Percentiles rank a stretch among this genome's conserved stretches.
These are phyloP conservation scores for Palythoa caribaeorum DNA, from an alignment of 92 coral and sea anemone species.

Conservation along the genomic window DNA sequence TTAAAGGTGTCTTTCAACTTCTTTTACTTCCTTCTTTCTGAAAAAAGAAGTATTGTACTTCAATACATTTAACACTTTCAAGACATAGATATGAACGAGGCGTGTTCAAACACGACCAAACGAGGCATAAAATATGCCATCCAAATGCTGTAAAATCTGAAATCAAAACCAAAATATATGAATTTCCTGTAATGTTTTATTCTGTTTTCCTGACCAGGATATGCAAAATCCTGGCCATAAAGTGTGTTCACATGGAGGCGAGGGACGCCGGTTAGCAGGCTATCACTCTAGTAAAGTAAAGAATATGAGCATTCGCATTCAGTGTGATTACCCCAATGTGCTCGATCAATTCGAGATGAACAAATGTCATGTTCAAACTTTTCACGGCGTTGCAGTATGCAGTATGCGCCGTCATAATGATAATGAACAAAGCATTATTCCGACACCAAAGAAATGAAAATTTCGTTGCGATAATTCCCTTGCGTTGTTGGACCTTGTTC, in stretches of 20 bases:
- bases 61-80: constrained; percentile 6
- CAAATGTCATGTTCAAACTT: constrained; percentile 55
- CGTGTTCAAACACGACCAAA: constrained; percentile 9
- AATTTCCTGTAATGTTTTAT: constrained; percentile 53
- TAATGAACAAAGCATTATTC: constrained; percentile 55
- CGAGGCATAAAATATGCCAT: constrained; percentile 8
- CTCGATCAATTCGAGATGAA: constrained; percentile 52
- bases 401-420: constrained; percentile 55
- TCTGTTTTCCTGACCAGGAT: constrained; percentile 52
- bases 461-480: constrained; percentile 43
- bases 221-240: constrained; percentile 54
- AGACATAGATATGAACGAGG: constrained; percentile 8
- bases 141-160: constrained; percentile 48
- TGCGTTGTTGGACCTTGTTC: constrained; percentile 36
- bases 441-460: constrained; percentile 58
- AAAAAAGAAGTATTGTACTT: constrained; percentile 2
- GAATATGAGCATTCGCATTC: constrained; percentile 36
- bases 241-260: constrained; percentile 50
- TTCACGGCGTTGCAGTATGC: constrained; percentile 57
- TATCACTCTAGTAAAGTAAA: constrained; percentile 19
- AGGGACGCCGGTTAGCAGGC: constrained; percentile 47
- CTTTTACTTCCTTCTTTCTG: constrained; percentile 7
- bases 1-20: constrained; percentile 7
- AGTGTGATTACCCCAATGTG: constrained; percentile 41
- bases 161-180: constrained; percentile 53